Base-by-base conservation (phyloP, 1,140 invertebrate species). In the Cydia strobilella region DNA sequence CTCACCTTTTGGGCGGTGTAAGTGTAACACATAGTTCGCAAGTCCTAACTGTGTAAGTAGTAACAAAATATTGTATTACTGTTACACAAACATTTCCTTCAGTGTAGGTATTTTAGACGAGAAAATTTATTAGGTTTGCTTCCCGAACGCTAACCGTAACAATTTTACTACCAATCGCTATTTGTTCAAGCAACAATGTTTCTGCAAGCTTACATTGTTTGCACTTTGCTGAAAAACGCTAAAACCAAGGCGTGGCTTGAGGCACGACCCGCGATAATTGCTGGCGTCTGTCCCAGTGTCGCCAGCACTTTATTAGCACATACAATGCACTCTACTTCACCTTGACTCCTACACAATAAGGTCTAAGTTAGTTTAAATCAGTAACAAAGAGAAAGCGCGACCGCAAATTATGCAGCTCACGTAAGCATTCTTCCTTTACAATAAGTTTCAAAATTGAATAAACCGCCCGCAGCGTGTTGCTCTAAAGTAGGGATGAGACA, bases 161-260 rank as follows among this genome's bases (percentile, higher is more conserved):
- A 15, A 45, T 45, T 45, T 45, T 13, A 45, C 42, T 3, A 45
- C 42, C 42, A 45, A 54, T 54, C n/a, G 51, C 42, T 54, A 20
- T 18, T 54, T 54, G 15, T 7, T 18, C 51, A 7, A 54, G 9
- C 9, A 23, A 59, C 54, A 59, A 59, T 59, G 20, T 59, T 51
- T 51, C 48, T 10, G 18, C 9, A 20, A 59, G 48, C 48, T n/a
- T 45, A 13, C 42, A 45, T 45, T 15, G 45, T 15, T 10, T 59
- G 54, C 54, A 23, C 20, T 59, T 54, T 54, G 51, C 51, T 59
- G 54, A 59, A 59, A 59, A 59, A 59, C 54, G 54, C 54, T 59
- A 23, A 59, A 59, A 59, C 54, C 20, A 59, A 59, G 54, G 54
- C 54, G 54, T 59, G 54, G 54, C 54, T 23, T 59, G 45, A 48